These are phyloP conservation scores for Ericerus pela DNA, from an alignment of 1,140 invertebrate genomes.

Conservation along the genomic window DNA sequence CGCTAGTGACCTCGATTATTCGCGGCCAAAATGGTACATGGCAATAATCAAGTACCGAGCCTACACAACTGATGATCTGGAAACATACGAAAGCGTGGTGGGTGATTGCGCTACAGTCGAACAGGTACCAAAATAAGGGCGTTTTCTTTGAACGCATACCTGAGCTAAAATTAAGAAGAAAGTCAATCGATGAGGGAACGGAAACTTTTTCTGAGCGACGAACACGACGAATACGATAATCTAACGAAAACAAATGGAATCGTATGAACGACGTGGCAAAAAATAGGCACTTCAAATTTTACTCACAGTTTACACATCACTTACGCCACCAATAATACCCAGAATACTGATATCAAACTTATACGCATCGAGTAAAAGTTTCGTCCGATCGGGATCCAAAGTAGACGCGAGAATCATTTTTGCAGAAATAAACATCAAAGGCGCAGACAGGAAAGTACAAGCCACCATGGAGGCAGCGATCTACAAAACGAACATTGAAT, in stretches of 20 bases:
- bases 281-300: background rate
- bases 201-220: background rate
- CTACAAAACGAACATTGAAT: constrained; percentile 32
- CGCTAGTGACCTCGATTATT: constrained; percentile 50
- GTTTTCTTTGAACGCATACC: background rate
- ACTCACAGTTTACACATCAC: constrained; percentile 25
- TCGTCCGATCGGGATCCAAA: constrained; percentile 47
- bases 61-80: constrained; percentile 36
- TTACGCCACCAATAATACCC: constrained; percentile 49
- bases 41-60: constrained; percentile 40
- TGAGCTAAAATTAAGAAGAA: background rate
- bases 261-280: background rate
- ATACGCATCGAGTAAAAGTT: constrained; percentile 58
- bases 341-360: constrained; percentile 69
- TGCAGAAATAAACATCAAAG: constrained; percentile 87
- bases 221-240: background rate
- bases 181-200: background rate
- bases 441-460: constrained; percentile 83
- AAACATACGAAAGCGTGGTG: constrained; percentile 15
- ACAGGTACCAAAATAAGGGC: too few species aligned
- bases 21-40: constrained; percentile 44
- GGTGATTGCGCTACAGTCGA: too few species aligned
- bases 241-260: background rate
- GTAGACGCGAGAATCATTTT: constrained; percentile 70
- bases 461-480: constrained; percentile 84